Evolutionary conservation across 2,113 vertebrate genomes (phyloP).

Genomic region (Tenrec ecaudatus): DNA sequence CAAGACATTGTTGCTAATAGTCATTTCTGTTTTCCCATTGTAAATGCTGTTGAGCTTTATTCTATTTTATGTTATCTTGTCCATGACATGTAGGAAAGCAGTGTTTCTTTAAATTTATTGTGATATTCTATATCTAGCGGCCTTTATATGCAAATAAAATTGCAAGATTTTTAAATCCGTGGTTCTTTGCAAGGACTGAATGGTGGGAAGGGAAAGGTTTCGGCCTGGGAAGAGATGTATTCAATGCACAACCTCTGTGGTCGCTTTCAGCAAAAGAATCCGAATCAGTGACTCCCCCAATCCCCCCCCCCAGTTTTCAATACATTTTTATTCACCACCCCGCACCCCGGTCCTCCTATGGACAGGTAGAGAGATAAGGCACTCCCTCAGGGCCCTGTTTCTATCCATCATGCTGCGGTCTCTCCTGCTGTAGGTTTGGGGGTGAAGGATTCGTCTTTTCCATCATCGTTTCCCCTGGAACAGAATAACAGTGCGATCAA

Average conservation of each 20-base stretch:
- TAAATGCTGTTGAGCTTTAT: slow-evolving; percentile 94
- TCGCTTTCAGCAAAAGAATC: slow-evolving; percentile 17
- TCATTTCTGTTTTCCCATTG: slow-evolving; percentile 94
- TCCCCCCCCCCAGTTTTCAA: slow-evolving; percentile 54
- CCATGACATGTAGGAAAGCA: slow-evolving; percentile 95
- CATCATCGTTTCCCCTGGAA: neutral
- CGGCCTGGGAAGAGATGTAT: neutral
- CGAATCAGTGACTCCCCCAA: slow-evolving; percentile 50
- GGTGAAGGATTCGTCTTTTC: slow-evolving; percentile 49
- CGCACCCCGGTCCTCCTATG: neutral
- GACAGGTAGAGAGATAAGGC: slow-evolving; percentile 59
- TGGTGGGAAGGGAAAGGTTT: slow-evolving; percentile 32
- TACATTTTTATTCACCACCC: slow-evolving; percentile 63
- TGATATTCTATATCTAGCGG: slow-evolving; percentile 99
- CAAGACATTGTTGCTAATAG: slow-evolving; percentile 96
- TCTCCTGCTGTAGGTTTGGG: slow-evolving; percentile 43
- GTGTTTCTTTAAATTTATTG: slow-evolving; percentile 97
- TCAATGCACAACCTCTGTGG: neutral
- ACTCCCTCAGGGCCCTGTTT: slow-evolving; percentile 30
- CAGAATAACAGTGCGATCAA: neutral
- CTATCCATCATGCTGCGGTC: slow-evolving; percentile 59
- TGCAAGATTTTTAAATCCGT: slow-evolving; percentile 97
- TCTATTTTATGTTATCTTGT: slow-evolving; percentile 94
- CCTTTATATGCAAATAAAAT: slow-evolving; percentile 99
- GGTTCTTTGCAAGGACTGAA: slow-evolving; percentile 65